Percentiles rank a stretch among this genome's conserved stretches.
These are phyloP conservation scores for Polydesmus complanatus DNA, from an alignment of 2,888 invertebrate species.

Conservation along the genomic window DNA sequence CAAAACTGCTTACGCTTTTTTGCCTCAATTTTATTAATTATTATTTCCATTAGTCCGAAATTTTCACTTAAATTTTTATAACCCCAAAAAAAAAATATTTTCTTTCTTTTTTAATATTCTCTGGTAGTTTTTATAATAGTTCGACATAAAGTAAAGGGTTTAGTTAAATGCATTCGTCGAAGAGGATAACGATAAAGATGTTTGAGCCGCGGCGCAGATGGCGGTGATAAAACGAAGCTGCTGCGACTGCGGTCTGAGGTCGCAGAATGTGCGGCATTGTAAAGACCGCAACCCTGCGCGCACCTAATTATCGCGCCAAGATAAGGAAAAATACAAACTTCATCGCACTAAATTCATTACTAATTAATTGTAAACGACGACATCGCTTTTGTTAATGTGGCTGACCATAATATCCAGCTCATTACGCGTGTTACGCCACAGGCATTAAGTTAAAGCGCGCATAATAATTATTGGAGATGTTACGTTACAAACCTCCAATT, in stretches of 20 bases:
- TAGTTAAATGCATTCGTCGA: neutral
- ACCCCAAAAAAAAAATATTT: too few species aligned
- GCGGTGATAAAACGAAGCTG: neutral
- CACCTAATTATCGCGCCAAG: neutral
- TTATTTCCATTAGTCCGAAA: too few species aligned
- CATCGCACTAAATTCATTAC: neutral
- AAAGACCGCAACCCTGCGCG: neutral
- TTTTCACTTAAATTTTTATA: too few species aligned
- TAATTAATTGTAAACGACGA: neutral
- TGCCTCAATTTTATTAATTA: too few species aligned
- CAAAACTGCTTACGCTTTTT: too few species aligned
- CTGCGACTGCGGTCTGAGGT: neutral
- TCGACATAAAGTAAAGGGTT: too few species aligned
- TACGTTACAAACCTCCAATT: too few species aligned
- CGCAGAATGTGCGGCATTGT: neutral
- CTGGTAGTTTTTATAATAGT: too few species aligned
- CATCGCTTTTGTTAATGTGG: neutral
- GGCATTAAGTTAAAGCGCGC: neutral
- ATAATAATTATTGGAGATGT: too few species aligned
- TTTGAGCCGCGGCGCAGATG: neutral
- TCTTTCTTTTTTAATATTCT: too few species aligned
- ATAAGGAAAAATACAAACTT: neutral
- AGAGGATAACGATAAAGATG: neutral
- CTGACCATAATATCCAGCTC: neutral
- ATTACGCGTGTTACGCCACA: too few species aligned